phyloP scores from a whole-genome alignment of 2,888 invertebrate species.

The Pimpla rufipes region DNA sequence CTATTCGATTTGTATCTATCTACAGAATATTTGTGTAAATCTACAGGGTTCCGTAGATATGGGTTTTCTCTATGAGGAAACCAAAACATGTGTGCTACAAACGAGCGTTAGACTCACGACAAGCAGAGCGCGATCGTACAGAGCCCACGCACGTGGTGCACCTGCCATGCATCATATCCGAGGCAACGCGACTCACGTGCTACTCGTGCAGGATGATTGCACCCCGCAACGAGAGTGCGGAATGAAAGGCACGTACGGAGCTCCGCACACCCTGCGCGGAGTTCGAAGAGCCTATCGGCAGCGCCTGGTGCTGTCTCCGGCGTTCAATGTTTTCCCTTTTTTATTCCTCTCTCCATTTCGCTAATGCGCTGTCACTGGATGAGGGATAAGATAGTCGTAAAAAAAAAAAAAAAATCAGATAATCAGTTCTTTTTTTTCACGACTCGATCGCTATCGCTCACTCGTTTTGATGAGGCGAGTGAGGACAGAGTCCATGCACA shows the following conservation, averaged over 20 bases:
- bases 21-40: too few species aligned
- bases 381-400: slow-evolving; percentile 2
- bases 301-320: slow-evolving; percentile 24
- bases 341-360: neutral
- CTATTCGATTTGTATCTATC: too few species aligned
- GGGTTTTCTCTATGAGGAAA: neutral
- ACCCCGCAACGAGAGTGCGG: slow-evolving; percentile 36
- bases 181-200: slow-evolving; percentile 35
- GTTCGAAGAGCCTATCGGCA: slow-evolving; percentile 28
- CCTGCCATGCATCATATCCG: slow-evolving; percentile 24
- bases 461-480: slow-evolving; percentile 7
- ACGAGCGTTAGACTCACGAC: too few species aligned
- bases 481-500: neutral
- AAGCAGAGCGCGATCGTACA: neutral
- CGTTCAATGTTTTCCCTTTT: slow-evolving; percentile 2
- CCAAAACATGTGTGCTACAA: too few species aligned
- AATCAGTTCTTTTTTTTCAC: slow-evolving; percentile 1
- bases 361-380: slow-evolving; percentile 5
- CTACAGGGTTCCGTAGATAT: too few species aligned
- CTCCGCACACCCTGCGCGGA: too few species aligned
- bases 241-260: slow-evolving; percentile 48
- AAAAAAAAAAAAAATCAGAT: neutral
- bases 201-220: slow-evolving; percentile 55
- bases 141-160: slow-evolving; percentile 4
- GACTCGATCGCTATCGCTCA: slow-evolving; percentile 1